These are phyloP conservation scores for Holacanthus passer DNA, from an alignment of 2,113 vertebrate genomes.

Conservation along the genomic window DNA sequence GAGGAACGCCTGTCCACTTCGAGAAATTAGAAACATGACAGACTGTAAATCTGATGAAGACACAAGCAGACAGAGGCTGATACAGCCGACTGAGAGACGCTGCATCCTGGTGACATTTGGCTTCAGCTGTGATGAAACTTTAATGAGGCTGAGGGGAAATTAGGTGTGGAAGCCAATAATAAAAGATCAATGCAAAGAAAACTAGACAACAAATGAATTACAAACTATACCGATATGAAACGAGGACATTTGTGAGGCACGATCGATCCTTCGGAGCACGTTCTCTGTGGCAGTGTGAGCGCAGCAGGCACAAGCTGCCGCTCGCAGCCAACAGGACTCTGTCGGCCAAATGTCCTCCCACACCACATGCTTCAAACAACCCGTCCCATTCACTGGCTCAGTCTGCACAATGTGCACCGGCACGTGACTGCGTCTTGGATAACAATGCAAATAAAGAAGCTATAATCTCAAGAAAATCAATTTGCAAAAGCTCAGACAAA, in stretches of 20 bases:
- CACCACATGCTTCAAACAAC: neutral
- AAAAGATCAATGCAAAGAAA: neutral
- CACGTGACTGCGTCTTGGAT: slow-evolving; percentile 7
- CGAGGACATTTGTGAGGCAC: neutral
- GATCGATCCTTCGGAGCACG: accelerated
- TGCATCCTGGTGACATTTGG: neutral
- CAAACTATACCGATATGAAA: too few species aligned
- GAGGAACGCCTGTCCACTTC: slow-evolving; percentile 24
- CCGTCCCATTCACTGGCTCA: neutral
- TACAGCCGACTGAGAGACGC: neutral
- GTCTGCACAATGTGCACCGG: neutral
- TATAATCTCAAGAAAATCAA: too few species aligned
- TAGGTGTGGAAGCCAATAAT: neutral
- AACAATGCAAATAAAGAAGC: too few species aligned
- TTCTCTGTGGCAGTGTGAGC: neutral
- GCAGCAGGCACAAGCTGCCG: slow-evolving; percentile 9
- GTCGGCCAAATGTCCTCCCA: slow-evolving; percentile 34
- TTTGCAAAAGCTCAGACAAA: too few species aligned
- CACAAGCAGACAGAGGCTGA: neutral
- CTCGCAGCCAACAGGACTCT: neutral
- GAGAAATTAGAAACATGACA: slow-evolving; percentile 34
- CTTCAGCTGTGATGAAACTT: neutral
- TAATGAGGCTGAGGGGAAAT: neutral
- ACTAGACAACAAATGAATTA: too few species aligned
- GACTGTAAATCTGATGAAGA: slow-evolving; percentile 6